Conservation (phyloP, 1,140 invertebrate species). For the Spodoptera litura region DNA sequence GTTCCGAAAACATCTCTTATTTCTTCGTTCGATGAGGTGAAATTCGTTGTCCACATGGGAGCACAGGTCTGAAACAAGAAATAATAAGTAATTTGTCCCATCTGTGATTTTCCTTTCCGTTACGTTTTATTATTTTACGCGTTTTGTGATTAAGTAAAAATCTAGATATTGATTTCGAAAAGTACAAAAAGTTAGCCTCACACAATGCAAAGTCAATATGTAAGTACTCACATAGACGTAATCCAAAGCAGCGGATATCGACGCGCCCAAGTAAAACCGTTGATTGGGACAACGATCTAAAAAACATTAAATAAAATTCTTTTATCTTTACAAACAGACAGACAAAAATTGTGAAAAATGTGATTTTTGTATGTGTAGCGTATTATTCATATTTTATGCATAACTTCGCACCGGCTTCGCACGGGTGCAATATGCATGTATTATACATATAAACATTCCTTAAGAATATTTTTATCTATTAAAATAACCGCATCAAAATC, state of each 20-base stretch:
- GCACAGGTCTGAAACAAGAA: conserved; percentile 62
- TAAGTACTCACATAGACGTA: conserved; percentile 60
- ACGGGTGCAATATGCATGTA: too few species aligned
- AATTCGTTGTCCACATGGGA: conserved; percentile 53
- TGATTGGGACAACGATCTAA: conserved; percentile 56
- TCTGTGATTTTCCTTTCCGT: background rate
- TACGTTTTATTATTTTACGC: too few species aligned
- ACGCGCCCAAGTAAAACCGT: conserved; percentile 59
- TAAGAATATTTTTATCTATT: too few species aligned
- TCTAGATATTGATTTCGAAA: too few species aligned
- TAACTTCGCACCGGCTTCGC: too few species aligned
- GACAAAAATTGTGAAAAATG: too few species aligned
- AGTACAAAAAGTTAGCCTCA: too few species aligned
- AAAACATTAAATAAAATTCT: conserved; percentile 20
- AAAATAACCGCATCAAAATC: too few species aligned
- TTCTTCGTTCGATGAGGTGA: background rate
- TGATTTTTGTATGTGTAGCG: too few species aligned
- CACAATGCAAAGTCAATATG: background rate
- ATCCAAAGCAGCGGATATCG: conserved; percentile 55
- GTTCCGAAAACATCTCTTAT: conserved; percentile 51
- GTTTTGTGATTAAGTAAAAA: too few species aligned
- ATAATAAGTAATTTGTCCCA: background rate
- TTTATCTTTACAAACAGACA: background rate
- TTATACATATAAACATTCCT: too few species aligned
- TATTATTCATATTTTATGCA: too few species aligned